Evolutionary conservation across 1,140 invertebrate genomes (phyloP).

Genomic region (Onthophagus taurus): DNA sequence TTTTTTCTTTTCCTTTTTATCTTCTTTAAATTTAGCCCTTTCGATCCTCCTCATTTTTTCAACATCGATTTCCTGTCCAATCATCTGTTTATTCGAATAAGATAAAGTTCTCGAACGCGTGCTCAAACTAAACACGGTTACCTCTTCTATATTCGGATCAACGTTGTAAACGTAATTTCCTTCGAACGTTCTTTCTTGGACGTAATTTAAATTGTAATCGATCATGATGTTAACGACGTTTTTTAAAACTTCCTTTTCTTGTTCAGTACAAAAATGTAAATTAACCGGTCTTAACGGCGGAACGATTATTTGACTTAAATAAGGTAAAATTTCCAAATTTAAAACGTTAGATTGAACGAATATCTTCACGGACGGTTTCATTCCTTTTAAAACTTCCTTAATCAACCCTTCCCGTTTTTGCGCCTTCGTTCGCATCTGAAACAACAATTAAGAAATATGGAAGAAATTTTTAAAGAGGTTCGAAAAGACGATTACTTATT

Average conservation of each 20-base stretch:
- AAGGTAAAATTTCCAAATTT: slow-evolving; percentile 63
- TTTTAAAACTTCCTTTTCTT: slow-evolving; percentile 62
- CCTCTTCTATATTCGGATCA: slow-evolving; percentile 40
- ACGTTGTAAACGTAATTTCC: slow-evolving; percentile 66
- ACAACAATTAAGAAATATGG: no score
- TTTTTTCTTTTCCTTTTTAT: slow-evolving; percentile 4
- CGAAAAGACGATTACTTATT: no score
- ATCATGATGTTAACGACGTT: slow-evolving; percentile 77
- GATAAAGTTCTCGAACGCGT: slow-evolving; percentile 37
- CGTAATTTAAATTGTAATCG: slow-evolving; percentile 78
- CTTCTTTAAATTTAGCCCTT: slow-evolving; percentile 13
- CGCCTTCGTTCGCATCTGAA: slow-evolving; percentile 48
- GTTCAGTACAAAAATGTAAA: slow-evolving; percentile 61
- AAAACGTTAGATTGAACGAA: slow-evolving; percentile 47
- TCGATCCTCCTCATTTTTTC: slow-evolving; percentile 53
- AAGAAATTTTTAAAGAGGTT: no score
- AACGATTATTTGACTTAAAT: slow-evolving; percentile 63
- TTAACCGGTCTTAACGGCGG: slow-evolving; percentile 70
- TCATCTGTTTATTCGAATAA: slow-evolving; percentile 67
- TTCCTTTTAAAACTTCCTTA: slow-evolving; percentile 50
- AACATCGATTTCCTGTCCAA: slow-evolving; percentile 65
- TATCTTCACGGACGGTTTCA: slow-evolving; percentile 49
- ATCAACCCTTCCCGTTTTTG: slow-evolving; percentile 49
- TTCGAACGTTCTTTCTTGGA: slow-evolving; percentile 67
- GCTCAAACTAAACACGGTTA: slow-evolving; percentile 27